Evolutionary conservation across 2,797 vertebrate species (phyloP).

Genomic region (Apogon hyalosoma): DNA sequence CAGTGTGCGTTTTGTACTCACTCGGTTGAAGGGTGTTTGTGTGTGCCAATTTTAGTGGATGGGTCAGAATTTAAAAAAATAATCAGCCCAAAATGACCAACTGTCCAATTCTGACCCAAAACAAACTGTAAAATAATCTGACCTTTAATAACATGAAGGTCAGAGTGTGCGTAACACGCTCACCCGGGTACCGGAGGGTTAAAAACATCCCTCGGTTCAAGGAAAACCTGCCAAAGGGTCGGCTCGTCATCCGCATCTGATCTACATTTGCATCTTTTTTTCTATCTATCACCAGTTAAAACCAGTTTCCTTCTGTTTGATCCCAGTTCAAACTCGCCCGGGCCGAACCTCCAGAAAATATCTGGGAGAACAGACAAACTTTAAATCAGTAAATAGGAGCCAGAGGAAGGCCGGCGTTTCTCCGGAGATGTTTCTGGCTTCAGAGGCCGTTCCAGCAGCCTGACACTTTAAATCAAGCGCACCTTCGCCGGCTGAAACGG

Average conservation of each 20-base stretch:
- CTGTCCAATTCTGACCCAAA: too few relatives aligned
- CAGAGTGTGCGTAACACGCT: too few relatives aligned
- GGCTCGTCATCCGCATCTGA: constrained; percentile 33
- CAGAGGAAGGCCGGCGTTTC: too few relatives aligned
- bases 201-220: too few relatives aligned
- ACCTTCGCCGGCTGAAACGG: constrained; percentile 60
- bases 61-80: too few relatives aligned
- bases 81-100: too few relatives aligned
- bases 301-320: constrained; percentile 41
- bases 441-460: constrained; percentile 59
- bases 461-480: constrained; percentile 63
- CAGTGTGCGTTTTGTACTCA: too few relatives aligned
- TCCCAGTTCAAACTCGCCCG: constrained; percentile 15
- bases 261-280: constrained; percentile 40
- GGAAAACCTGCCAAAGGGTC: background rate
- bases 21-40: too few relatives aligned
- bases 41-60: too few relatives aligned
- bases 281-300: constrained; percentile 27
- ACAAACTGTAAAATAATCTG: too few relatives aligned
- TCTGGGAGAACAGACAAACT: constrained; percentile 32
- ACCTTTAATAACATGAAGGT: too few relatives aligned
- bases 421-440: constrained; percentile 32
- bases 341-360: constrained; percentile 41
- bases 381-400: constrained; percentile 50
- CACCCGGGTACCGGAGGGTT: too few relatives aligned